Evolutionary conservation across 2,113 vertebrate species (phyloP).

Genomic region (Malaclemys terrapin): DNA sequence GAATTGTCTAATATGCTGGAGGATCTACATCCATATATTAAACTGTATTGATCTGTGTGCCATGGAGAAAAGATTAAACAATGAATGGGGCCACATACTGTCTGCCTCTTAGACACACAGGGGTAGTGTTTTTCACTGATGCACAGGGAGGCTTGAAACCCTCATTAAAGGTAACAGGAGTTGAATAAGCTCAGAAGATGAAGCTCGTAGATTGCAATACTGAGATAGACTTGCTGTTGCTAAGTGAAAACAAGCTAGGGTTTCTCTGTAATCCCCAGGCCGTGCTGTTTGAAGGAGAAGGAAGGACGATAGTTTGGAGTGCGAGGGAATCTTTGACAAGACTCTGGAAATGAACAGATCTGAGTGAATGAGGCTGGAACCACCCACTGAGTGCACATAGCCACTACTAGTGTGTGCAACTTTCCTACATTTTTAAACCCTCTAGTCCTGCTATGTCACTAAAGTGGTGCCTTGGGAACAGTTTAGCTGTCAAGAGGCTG

Average conservation of each 20-base stretch:
- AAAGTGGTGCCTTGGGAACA: not conserved
- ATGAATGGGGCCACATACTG: not conserved
- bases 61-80: not conserved
- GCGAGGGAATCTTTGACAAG: not conserved
- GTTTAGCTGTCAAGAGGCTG: not conserved
- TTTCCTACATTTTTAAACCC: not conserved
- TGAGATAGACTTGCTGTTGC: not conserved
- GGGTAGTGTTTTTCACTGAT: not conserved
- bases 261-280: not conserved
- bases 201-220: not conserved
- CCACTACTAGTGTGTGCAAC: fast-evolving
- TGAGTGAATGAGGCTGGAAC: not conserved
- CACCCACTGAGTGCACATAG: not conserved
- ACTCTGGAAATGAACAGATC: not conserved
- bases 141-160: not conserved
- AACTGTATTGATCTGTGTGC: not conserved
- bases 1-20: not conserved
- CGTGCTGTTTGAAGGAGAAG: not conserved
- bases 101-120: not conserved
- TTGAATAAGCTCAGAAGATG: not conserved
- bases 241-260: not conserved
- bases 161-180: not conserved
- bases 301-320: not conserved
- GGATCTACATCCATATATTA: constrained; percentile 37
- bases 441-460: not conserved